Evolutionary conservation across 1,140 invertebrate genomes (phyloP), one percentile per base, ranked within the genome.

Genomic region (Phenacoccus solenopsis): DNA sequence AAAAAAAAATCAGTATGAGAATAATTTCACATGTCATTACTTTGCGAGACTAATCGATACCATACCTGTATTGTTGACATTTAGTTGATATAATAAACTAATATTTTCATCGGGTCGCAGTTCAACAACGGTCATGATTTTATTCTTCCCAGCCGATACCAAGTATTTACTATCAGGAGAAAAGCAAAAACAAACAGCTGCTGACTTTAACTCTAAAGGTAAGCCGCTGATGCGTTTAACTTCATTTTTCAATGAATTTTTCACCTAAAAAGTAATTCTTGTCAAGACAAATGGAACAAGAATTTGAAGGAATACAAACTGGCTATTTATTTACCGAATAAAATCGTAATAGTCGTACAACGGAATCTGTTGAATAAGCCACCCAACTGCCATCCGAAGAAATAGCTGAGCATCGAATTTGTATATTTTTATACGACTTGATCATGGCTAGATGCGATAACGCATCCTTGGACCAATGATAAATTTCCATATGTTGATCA

Each of bases 341-440:
- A 20, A 64, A 25, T 24, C 59, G 12, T 16, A 64, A 24, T 25
- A 64, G 16, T 27, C 59, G 10, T 22, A 64, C 21, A 64, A 64
- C 59, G 7, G 21, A 25, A 9, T 84, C 79, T 0, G 90, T 91
- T 0, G 89, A 88, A 77, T 90, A 91, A 12, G 87, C 84, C 25
- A 94, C 83, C 76, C 84, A 85, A 69, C 84, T 82, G 1, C 85
- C 86, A 75, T 87, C 82, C 0, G 82, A 81, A 9, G 87, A 90
- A 4, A 93, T 79, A 7, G 85, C 84, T 75, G 83, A 83, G 75
- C 85, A 88, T 7, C 84, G 75, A 21, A 92, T 86, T 21, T 79
- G 80, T 74, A 88, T 86, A 9, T 83, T 70, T 70, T 73, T 70
- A 12, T 68, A 71, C 64, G 72, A 73, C 57, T 71, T 67, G 0